Evolutionary conservation across 2,888 invertebrate species (phyloP).

Genomic region (Arge pagana): DNA sequence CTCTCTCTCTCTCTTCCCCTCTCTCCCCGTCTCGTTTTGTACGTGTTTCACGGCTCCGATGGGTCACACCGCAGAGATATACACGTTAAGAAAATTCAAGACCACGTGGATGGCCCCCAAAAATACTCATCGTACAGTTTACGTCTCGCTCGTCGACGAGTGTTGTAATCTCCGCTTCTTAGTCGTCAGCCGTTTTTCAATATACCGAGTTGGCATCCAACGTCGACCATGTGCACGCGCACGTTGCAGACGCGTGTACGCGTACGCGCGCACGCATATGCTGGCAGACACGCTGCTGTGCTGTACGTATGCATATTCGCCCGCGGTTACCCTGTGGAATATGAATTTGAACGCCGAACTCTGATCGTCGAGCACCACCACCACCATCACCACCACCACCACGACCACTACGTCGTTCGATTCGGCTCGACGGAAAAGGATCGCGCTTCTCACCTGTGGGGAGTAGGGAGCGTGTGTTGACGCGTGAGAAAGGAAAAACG

Average conservation of each 20-base stretch:
- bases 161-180: slow-evolving; percentile 27
- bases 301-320: slow-evolving; percentile 10
- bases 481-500: no score
- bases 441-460: no score
- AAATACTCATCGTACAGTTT: slow-evolving; percentile 3
- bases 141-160: slow-evolving; percentile 20
- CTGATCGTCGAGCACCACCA: no score
- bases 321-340: slow-evolving; percentile 9
- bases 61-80: slow-evolving; percentile 4
- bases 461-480: no score
- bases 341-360: slow-evolving; percentile 3
- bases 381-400: no score
- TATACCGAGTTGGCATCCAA: no score
- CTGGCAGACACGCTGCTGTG: no score
- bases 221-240: no score
- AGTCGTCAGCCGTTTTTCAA: slow-evolving; percentile 20
- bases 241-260: not conserved
- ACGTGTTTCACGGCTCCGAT: slow-evolving; percentile 1
- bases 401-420: no score
- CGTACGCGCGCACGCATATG: slow-evolving; percentile 1
- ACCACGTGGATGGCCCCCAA: slow-evolving; percentile 35
- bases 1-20: not conserved
- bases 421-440: no score
- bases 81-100: slow-evolving; percentile 20
- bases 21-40: not conserved